phyloP scores from a whole-genome alignment of 1,140 invertebrate species.

The Homarus americanus region DNA sequence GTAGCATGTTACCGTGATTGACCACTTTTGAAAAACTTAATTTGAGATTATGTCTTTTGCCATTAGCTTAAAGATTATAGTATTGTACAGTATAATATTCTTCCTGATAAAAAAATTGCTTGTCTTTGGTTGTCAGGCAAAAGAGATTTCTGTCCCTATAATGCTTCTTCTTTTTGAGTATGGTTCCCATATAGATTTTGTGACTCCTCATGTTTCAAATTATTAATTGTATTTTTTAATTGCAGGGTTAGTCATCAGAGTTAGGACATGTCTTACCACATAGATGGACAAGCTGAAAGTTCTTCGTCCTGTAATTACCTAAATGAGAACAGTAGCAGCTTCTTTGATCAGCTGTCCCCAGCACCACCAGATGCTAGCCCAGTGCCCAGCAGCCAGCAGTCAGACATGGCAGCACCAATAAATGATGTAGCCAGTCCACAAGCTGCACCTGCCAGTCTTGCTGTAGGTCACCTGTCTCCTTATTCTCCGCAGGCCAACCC shows the following conservation, averaged over 20 bases:
- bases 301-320: slow-evolving; percentile 1
- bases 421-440: slow-evolving; percentile 15
- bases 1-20: no score
- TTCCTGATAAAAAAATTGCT: no score
- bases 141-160: no score
- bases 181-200: no score
- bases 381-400: background rate
- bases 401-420: slow-evolving; percentile 13
- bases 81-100: no score
- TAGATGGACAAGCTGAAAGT: slow-evolving; percentile 2
- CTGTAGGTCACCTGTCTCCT: slow-evolving; percentile 24
- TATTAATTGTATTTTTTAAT: slow-evolving; percentile 26
- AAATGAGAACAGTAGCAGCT: slow-evolving; percentile 26
- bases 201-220: background rate
- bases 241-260: slow-evolving; percentile 20
- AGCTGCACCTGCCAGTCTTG: slow-evolving; percentile 17
- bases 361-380: slow-evolving; percentile 9
- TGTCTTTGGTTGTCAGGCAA: no score
- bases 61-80: no score
- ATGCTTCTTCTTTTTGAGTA: no score
- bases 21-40: no score
- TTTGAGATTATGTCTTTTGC: no score
- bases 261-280: slow-evolving; percentile 42
- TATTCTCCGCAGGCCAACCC: background rate
- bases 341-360: slow-evolving; percentile 60